Conservation (phyloP, 2,888 invertebrate species). For the Drosophila quinaria region DNA sequence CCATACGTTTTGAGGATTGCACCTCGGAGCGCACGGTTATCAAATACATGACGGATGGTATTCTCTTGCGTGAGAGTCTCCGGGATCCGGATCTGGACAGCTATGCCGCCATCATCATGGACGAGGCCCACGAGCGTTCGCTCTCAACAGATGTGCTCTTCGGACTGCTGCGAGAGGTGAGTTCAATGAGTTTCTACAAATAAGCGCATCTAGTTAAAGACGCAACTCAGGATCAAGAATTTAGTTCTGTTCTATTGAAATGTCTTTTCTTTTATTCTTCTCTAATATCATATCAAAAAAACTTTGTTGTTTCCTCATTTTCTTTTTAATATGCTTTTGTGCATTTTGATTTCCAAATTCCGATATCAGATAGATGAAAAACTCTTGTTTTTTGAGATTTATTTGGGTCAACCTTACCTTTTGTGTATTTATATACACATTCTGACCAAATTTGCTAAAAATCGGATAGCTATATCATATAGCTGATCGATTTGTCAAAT, state of each 20-base stretch:
- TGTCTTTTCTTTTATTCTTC: too few species aligned
- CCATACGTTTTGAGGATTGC: conserved; percentile 99
- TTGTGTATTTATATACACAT: background rate
- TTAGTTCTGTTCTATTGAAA: background rate
- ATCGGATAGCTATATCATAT: background rate
- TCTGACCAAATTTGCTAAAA: background rate
- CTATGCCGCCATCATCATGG: conserved; percentile 99
- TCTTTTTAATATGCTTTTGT: too few species aligned
- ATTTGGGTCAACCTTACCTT: background rate
- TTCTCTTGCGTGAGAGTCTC: conserved; percentile 97
- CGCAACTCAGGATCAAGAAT: background rate
- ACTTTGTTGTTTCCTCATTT: too few species aligned
- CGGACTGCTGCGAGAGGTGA: conserved; percentile 96
- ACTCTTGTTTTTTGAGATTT: background rate
- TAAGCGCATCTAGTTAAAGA: background rate
- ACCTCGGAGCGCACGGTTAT: conserved; percentile 97
- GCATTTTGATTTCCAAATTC: too few species aligned
- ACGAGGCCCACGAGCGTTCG: conserved; percentile 99
- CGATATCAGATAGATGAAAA: too few species aligned
- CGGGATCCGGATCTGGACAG: conserved; percentile 98
- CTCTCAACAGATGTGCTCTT: conserved; percentile 99
- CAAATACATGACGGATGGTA: conserved; percentile 99
- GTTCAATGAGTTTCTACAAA: conserved; percentile 72
- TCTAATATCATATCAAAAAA: too few species aligned
- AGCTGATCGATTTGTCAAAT: too few species aligned